These are phyloP conservation scores for Drosophila eugracilis DNA, from an alignment of 1,140 invertebrate genomes.

Conservation along the genomic window DNA sequence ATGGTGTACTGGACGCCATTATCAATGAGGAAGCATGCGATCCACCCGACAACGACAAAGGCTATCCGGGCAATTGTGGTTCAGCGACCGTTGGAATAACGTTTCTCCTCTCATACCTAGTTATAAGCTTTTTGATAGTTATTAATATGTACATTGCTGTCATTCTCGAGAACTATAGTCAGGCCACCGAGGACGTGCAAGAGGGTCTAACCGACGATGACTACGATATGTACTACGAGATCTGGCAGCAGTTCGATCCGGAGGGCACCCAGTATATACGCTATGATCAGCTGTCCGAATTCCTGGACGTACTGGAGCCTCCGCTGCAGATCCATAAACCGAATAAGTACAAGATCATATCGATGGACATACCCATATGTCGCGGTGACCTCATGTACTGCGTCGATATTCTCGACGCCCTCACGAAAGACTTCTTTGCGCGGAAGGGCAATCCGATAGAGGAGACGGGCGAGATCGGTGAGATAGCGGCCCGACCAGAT, in stretches of 20 bases:
- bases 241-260: slow-evolving; percentile 99
- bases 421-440: slow-evolving; percentile 98
- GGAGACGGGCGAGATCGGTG: slow-evolving; percentile 93
- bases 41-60: slow-evolving; percentile 93
- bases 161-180: slow-evolving; percentile 99
- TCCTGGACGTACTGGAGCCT: slow-evolving; percentile 96
- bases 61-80: slow-evolving; percentile 95
- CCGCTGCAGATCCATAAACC: slow-evolving; percentile 98
- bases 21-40: slow-evolving; percentile 98
- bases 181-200: slow-evolving; percentile 99
- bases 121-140: slow-evolving; percentile 99
- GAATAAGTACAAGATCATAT: slow-evolving; percentile 99
- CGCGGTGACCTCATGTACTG: slow-evolving; percentile 98
- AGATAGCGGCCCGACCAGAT: slow-evolving; percentile 91
- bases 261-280: slow-evolving; percentile 98
- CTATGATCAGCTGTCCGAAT: slow-evolving; percentile 96
- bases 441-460: slow-evolving; percentile 96
- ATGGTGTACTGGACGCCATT: slow-evolving; percentile 96
- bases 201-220: slow-evolving; percentile 99
- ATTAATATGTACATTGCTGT: slow-evolving; percentile 99
- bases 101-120: slow-evolving; percentile 97
- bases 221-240: slow-evolving; percentile 99
- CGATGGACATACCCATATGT: slow-evolving; percentile 99
- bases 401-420: slow-evolving; percentile 98
- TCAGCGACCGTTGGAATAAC: slow-evolving; percentile 96